Percentiles rank a stretch among this genome's conserved stretches.
phyloP scores from a whole-genome alignment of 2,113 vertebrate species.

The Vicugna pacos region DNA sequence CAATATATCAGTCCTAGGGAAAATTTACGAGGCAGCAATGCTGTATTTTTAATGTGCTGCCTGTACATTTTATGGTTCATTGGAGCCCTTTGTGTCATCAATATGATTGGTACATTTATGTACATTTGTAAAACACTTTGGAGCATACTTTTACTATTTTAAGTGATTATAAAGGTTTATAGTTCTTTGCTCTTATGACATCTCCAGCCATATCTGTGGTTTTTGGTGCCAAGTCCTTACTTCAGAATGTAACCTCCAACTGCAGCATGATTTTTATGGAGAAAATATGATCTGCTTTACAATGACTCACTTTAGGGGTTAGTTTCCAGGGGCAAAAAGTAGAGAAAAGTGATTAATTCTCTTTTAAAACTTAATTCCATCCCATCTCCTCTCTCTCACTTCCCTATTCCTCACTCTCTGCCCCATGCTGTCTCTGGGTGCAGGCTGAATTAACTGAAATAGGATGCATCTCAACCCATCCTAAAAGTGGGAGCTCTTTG shows the following conservation, averaged over 20 bases:
- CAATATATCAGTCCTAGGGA: neutral
- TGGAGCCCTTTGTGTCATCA: neutral
- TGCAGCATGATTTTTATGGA: conserved; percentile 21
- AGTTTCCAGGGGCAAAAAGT: neutral
- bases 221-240: conserved; percentile 14
- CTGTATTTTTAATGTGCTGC: conserved; percentile 14
- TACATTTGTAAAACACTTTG: neutral
- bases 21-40: neutral
- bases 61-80: neutral
- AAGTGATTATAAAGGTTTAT: conserved; percentile 44
- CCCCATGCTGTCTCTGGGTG: neutral
- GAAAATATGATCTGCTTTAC: conserved; percentile 21
- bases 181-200: conserved; percentile 20
- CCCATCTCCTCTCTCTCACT: neutral
- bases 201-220: neutral
- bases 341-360: neutral
- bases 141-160: conserved; percentile 45
- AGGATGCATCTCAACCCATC: neutral
- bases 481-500: neutral
- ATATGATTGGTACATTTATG: neutral
- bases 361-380: neutral
- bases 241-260: neutral
- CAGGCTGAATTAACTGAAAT: neutral
- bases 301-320: neutral
- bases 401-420: neutral